phyloP scores from a whole-genome alignment of 2,113 vertebrate genomes.

The Speoplatyrhinus poulsoni region DNA sequence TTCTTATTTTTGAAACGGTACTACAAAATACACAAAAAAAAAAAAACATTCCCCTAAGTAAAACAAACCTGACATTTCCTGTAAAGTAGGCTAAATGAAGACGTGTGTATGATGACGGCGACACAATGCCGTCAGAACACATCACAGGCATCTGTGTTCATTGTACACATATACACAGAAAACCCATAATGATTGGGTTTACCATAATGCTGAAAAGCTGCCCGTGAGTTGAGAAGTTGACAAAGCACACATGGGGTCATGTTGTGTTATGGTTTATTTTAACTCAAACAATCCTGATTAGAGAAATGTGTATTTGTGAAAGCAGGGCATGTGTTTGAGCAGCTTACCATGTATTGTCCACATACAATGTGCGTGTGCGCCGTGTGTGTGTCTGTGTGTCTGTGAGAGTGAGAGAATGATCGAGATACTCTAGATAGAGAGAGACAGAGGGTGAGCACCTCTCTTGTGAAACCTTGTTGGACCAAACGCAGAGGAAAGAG shows the following conservation, averaged over 20 bases:
- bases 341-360: background rate
- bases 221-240: constrained; percentile 48
- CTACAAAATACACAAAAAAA: constrained; percentile 26
- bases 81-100: constrained; percentile 57
- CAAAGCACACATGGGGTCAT: constrained; percentile 16
- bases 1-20: constrained; percentile 44
- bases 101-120: constrained; percentile 52
- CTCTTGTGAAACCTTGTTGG: constrained; percentile 20
- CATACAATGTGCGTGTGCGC: constrained; percentile 7
- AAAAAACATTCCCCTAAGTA: background rate
- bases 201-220: constrained; percentile 28
- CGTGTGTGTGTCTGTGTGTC: background rate
- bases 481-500: constrained; percentile 38
- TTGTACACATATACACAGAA: constrained; percentile 34
- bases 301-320: background rate
- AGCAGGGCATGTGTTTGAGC: background rate
- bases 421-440: too few relatives aligned
- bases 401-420: too few relatives aligned
- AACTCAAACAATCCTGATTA: constrained; percentile 17
- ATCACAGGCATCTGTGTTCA: constrained; percentile 40
- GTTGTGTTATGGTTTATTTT: constrained; percentile 10
- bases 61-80: constrained; percentile 53
- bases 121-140: constrained; percentile 45
- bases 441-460: background rate
- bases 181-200: constrained; percentile 53